Percentiles rank a stretch among this genome's conserved stretches.
Evolutionary conservation across 2,113 vertebrate species (phyloP).

Genomic region (Marmota monax): DNA sequence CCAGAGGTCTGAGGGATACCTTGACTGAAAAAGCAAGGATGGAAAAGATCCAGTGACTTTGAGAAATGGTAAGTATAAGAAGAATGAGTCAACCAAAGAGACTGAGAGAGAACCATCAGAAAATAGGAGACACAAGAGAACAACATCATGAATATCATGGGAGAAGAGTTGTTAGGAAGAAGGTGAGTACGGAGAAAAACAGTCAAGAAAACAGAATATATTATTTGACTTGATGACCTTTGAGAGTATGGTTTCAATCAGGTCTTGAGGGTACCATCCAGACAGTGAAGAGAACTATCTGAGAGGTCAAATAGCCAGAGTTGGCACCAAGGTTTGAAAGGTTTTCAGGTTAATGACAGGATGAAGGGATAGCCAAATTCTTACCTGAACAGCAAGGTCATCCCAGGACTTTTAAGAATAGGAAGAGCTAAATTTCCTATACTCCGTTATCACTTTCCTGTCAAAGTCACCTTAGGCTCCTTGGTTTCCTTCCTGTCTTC

Average conservation of each 20-base stretch:
- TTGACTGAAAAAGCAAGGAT: background rate
- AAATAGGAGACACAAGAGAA: background rate
- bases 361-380: constrained; percentile 11
- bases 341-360: background rate
- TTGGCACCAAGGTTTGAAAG: background rate
- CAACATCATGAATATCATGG: background rate
- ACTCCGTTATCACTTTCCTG: background rate
- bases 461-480: background rate
- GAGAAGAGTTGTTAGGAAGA: constrained; percentile 12
- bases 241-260: background rate
- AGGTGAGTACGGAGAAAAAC: background rate
- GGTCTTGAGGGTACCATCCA: constrained; percentile 1
- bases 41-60: background rate
- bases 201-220: background rate
- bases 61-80: constrained; percentile 17
- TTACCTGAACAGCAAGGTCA: background rate
- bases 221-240: constrained; percentile 4
- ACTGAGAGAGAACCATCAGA: background rate
- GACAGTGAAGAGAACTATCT: background rate
- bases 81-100: background rate
- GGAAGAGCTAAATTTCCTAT: background rate
- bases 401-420: background rate
- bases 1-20: background rate
- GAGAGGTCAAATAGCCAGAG: constrained; percentile 27
- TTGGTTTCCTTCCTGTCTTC: background rate